Percentiles rank a stretch among this genome's conserved stretches.
phyloP scores from a whole-genome alignment of 2,113 vertebrate genomes.

The Paradoxurus hermaphroditus region DNA sequence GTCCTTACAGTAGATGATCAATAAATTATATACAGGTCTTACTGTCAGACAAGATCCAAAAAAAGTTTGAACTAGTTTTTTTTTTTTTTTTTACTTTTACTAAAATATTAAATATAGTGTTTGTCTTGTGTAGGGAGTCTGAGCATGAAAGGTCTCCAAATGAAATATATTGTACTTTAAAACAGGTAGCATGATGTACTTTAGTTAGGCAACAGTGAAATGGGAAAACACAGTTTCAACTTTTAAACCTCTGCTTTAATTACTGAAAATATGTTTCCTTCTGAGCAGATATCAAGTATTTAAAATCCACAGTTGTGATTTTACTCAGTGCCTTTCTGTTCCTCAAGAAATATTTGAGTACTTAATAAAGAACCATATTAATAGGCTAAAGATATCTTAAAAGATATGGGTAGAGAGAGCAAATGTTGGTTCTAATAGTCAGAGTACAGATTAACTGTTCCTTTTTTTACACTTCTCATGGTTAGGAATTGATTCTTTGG shows the following conservation, averaged over 20 bases:
- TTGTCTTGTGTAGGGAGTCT: background rate
- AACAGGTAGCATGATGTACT: background rate
- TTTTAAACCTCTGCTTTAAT: background rate
- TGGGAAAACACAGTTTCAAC: background rate
- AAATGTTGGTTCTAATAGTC: background rate
- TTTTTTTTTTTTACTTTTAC: background rate
- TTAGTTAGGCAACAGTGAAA: background rate
- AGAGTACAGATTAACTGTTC: background rate
- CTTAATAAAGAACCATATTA: background rate
- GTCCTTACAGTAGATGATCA: background rate
- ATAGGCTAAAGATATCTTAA: background rate
- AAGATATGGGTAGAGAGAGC: background rate
- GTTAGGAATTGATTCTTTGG: background rate
- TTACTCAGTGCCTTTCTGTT: constrained; percentile 10
- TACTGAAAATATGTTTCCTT: background rate
- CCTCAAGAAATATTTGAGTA: background rate
- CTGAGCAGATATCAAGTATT: background rate
- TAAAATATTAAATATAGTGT: background rate
- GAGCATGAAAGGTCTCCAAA: background rate
- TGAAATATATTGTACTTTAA: background rate
- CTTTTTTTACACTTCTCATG: background rate
- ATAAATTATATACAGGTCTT: background rate
- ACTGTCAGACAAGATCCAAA: background rate
- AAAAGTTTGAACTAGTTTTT: background rate
- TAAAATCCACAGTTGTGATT: background rate